Percentiles rank a stretch among this genome's conserved stretches.
These are phyloP conservation scores for Pao palembangensis DNA, from an alignment of 2,113 vertebrate species.

Conservation along the genomic window DNA sequence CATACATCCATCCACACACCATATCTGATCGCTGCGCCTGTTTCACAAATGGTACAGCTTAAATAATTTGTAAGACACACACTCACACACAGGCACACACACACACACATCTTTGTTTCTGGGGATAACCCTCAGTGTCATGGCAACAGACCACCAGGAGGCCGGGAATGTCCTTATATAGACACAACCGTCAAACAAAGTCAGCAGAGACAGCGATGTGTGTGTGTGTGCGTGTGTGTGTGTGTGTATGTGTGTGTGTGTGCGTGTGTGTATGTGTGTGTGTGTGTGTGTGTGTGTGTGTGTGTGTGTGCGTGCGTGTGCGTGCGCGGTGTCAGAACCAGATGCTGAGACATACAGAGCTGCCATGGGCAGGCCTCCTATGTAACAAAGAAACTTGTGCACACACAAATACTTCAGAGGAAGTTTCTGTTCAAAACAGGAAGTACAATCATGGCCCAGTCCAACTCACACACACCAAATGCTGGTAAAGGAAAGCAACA, in stretches of 20 bases:
- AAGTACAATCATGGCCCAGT: constrained; percentile 47
- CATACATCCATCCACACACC: constrained; percentile 11
- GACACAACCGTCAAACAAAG: constrained; percentile 48
- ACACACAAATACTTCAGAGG: constrained; percentile 43
- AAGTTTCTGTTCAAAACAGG: constrained; percentile 65
- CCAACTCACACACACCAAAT: constrained; percentile 9
- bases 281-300: constrained; percentile 28
- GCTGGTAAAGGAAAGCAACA: constrained; percentile 41
- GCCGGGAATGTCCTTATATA: constrained; percentile 63
- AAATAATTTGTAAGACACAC: not conserved
- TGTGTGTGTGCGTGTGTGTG: constrained; percentile 24
- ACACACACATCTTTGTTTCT: constrained; percentile 45
- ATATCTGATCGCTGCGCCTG: not conserved
- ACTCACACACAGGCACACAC: constrained; percentile 15
- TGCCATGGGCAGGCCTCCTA: constrained; percentile 71
- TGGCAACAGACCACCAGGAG: constrained; percentile 62
- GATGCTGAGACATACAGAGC: constrained; percentile 65
- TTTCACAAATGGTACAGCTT: not conserved
- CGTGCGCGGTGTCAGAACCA: constrained; percentile 63
- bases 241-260: constrained; percentile 24
- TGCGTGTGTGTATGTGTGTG: constrained; percentile 21
- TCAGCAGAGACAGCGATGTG: constrained; percentile 23
- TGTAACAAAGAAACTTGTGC: constrained; percentile 55
- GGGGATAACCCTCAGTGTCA: constrained; percentile 61
- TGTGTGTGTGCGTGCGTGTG: constrained; percentile 29